phyloP scores from a whole-genome alignment of 2,888 invertebrate genomes.

The Orchesella flavescens region DNA sequence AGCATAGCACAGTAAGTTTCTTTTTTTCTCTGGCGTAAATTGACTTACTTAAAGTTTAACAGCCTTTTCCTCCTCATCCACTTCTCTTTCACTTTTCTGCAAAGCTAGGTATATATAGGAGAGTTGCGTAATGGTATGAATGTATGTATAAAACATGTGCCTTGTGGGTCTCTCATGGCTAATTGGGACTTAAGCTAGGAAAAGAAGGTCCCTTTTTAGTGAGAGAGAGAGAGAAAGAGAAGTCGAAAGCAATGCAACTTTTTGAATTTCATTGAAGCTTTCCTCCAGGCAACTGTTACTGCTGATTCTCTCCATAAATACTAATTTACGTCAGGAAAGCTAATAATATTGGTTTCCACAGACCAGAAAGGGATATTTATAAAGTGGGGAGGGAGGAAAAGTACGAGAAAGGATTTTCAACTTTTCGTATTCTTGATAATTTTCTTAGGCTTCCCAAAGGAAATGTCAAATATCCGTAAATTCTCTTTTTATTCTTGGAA shows the following conservation, averaged over 20 bases:
- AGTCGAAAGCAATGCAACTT: neutral
- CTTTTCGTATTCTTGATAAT: neutral
- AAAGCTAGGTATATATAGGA: too few species aligned
- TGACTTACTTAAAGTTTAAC: conserved; percentile 26
- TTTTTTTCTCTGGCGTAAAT: neutral
- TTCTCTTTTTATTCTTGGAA: neutral
- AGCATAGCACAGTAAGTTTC: neutral
- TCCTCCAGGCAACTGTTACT: conserved; percentile 4
- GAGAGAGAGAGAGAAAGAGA: neutral
- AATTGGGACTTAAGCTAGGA: neutral
- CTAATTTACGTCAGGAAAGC: conserved; percentile 21
- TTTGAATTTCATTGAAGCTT: conserved; percentile 14
- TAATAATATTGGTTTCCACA: conserved; percentile 4
- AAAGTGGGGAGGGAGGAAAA: too few species aligned
- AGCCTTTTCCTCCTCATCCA: neutral
- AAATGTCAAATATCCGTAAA: conserved; percentile 34
- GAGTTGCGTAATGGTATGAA: too few species aligned
- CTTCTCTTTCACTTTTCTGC: neutral
- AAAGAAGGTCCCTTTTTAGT: neutral
- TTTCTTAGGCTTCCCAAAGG: conserved; percentile 8
- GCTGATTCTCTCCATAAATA: conserved; percentile 27
- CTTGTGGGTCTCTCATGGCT: conserved; percentile 13
- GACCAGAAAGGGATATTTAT: too few species aligned
- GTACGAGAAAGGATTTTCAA: neutral
- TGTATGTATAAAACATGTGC: too few species aligned